Evolutionary conservation across 2,888 invertebrate species (phyloP).

Genomic region (Pimpla rufipes): DNA sequence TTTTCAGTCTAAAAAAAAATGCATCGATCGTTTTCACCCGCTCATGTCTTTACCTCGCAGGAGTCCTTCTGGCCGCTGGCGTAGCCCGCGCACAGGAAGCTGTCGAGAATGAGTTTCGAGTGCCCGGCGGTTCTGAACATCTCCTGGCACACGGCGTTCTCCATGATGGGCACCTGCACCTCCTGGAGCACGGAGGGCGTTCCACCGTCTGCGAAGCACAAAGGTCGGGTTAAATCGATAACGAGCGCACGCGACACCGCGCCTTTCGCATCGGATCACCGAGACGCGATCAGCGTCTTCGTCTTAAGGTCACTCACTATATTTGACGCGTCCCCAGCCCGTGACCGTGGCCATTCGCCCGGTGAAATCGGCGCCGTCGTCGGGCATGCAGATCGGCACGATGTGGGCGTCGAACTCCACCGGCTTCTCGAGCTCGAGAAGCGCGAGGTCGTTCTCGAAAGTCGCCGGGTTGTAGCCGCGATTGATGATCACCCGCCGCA

Average conservation of each 20-base stretch:
- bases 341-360: conserved; percentile 96
- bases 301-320: conserved; percentile 87
- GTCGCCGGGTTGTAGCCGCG: conserved; percentile 95
- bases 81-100: conserved; percentile 97
- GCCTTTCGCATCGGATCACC: conserved; percentile 2
- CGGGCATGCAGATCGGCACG: conserved; percentile 96
- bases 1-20: too few relatives aligned
- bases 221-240: neutral
- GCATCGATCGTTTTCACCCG: neutral
- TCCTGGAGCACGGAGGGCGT: conserved; percentile 96
- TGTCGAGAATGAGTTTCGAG: conserved; percentile 92
- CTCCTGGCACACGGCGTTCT: conserved; percentile 96
- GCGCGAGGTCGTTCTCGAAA: conserved; percentile 96
- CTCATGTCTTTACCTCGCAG: conserved; percentile 90
- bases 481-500: conserved; percentile 95
- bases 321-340: conserved; percentile 96
- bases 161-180: conserved; percentile 96
- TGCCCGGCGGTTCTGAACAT: conserved; percentile 97
- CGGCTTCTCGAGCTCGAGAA: conserved; percentile 94
- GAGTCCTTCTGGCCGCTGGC: conserved; percentile 97
- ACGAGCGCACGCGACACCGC: neutral
- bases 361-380: conserved; percentile 91
- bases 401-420: conserved; percentile 95
- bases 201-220: conserved; percentile 88
- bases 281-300: too few relatives aligned